Evolutionary conservation across 2,113 vertebrate species (phyloP).

Genomic region (Xerus inauris): DNA sequence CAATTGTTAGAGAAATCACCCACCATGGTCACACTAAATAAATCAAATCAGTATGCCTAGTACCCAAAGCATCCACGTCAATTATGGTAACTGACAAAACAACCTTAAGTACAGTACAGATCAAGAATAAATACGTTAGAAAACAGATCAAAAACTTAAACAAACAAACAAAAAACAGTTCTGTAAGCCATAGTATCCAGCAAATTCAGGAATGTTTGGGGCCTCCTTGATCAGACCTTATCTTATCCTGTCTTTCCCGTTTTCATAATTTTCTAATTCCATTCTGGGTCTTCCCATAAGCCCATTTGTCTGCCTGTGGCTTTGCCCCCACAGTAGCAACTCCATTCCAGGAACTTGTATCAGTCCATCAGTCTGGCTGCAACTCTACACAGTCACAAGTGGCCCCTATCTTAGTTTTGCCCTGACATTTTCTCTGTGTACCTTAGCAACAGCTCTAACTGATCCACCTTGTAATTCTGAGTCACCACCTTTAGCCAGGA

Average conservation of each 20-base stretch:
- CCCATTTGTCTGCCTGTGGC: not conserved
- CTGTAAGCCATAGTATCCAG: not conserved
- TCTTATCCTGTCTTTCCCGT: not conserved
- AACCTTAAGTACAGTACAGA: not conserved
- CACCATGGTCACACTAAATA: not conserved
- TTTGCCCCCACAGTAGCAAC: not conserved
- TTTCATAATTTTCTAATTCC: not conserved
- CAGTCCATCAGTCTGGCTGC: not conserved
- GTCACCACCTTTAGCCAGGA: not conserved
- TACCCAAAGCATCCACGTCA: not conserved
- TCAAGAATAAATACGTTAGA: not conserved
- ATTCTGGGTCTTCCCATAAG: not conserved
- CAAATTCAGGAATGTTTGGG: not conserved
- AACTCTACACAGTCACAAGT: not conserved
- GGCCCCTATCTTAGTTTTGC: not conserved
- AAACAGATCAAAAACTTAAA: conserved; percentile 6
- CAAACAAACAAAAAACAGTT: not conserved
- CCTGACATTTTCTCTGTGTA: not conserved
- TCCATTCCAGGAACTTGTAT: not conserved
- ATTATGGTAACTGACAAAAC: not conserved
- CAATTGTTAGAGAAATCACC: not conserved
- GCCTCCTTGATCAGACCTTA: not conserved
- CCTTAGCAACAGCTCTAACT: not conserved
- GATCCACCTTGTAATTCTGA: not conserved
- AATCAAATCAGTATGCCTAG: not conserved